Conservation (phyloP, 1,140 invertebrate genomes). For the Diuraphis noxia region DNA sequence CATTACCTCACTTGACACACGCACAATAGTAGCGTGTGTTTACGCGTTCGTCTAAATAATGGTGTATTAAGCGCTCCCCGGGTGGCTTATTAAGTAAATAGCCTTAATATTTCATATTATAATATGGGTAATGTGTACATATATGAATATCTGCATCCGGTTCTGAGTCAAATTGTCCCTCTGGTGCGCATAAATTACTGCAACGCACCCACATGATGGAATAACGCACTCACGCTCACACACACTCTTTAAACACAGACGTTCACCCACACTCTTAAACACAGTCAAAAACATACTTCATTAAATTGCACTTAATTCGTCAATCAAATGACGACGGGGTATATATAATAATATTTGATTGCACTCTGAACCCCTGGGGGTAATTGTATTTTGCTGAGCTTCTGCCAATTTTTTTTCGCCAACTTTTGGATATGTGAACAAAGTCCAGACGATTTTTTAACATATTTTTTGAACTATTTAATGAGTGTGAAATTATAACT, state of each 20-base stretch:
- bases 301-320: conserved; percentile 27
- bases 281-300: background rate
- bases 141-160: background rate
- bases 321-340: background rate
- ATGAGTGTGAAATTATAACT: background rate
- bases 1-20: background rate
- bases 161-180: conserved; percentile 1
- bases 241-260: background rate
- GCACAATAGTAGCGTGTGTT: background rate
- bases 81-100: conserved; percentile 35
- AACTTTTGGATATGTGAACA: background rate
- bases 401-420: background rate
- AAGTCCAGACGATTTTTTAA: background rate
- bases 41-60: background rate
- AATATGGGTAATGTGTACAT: background rate
- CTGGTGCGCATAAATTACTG: background rate
- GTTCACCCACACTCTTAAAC: background rate
- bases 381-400: background rate
- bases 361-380: background rate
- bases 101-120: conserved; percentile 33
- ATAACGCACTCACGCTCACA: background rate
- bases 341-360: background rate
- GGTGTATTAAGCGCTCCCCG: background rate
- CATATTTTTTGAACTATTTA: background rate
- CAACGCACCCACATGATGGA: background rate